phyloP scores from a whole-genome alignment of 1,140 invertebrate species.

The Plutomurus gul region DNA sequence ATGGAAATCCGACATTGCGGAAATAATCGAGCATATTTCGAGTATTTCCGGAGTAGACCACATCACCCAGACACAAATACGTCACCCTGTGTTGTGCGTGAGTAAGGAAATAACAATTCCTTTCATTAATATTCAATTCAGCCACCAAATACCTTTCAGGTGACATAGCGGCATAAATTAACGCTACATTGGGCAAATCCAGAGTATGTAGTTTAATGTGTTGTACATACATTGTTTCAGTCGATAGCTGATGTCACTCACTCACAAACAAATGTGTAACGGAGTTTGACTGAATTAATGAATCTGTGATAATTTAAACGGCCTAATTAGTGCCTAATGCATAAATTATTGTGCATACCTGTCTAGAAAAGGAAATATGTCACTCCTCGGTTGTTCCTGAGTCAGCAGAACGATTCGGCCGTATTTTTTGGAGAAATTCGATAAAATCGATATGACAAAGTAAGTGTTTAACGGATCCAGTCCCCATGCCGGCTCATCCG shows the following conservation, averaged over 20 bases:
- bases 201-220: too few relatives aligned
- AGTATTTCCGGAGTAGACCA: constrained; percentile 88
- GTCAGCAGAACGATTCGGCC: constrained; percentile 85
- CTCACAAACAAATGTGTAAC: too few relatives aligned
- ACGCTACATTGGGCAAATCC: too few relatives aligned
- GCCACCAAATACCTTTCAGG: too few relatives aligned
- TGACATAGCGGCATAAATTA: too few relatives aligned
- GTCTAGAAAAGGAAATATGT: constrained; percentile 90
- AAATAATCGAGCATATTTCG: constrained; percentile 89
- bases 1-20: constrained; percentile 86
- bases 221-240: too few relatives aligned
- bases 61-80: constrained; percentile 83
- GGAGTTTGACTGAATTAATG: too few relatives aligned
- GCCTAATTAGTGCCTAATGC: too few relatives aligned
- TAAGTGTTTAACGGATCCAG: constrained; percentile 90
- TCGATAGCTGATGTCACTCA: too few relatives aligned
- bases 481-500: constrained; percentile 89
- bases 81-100: constrained; percentile 65
- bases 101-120: too few relatives aligned
- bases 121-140: too few relatives aligned
- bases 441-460: constrained; percentile 86
- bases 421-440: constrained; percentile 87
- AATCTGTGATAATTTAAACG: too few relatives aligned
- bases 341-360: constrained; percentile 54
- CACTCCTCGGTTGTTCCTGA: constrained; percentile 89